Evolutionary conservation across 2,113 vertebrate genomes (phyloP).

Genomic region (Eupsittula cactorum): DNA sequence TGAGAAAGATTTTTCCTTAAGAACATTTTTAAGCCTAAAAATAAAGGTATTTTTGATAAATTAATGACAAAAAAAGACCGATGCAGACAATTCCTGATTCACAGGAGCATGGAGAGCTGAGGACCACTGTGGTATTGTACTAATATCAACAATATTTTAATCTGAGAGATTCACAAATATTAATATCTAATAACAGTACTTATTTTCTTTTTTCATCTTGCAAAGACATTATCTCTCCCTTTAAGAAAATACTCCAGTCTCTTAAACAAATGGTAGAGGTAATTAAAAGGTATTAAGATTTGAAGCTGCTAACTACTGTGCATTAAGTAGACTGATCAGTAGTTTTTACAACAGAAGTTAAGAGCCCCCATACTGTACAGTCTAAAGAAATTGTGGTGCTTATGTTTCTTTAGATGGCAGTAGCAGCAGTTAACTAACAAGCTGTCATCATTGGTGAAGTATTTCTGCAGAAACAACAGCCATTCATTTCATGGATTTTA

Average conservation of each 20-base stretch:
- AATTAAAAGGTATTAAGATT: not conserved
- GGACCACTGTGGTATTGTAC: not conserved
- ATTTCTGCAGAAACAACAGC: not conserved
- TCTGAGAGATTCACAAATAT: not conserved
- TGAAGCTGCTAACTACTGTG: not conserved
- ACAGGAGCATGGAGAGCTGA: not conserved
- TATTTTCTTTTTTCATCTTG: not conserved
- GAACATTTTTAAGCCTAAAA: not conserved
- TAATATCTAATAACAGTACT: not conserved
- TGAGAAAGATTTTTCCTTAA: conserved; percentile 20
- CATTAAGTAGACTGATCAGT: not conserved
- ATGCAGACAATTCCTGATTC: not conserved
- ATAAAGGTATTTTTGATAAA: not conserved
- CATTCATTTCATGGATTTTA: not conserved
- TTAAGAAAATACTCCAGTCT: not conserved
- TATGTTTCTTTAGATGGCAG: not conserved
- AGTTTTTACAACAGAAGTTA: not conserved
- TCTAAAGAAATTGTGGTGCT: not conserved
- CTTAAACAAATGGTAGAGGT: not conserved
- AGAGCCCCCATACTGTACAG: not conserved
- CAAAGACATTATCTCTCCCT: not conserved
- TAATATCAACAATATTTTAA: not conserved
- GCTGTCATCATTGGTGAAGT: not conserved
- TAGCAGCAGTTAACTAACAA: not conserved
- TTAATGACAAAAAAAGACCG: not conserved